Percentiles rank a stretch among this genome's conserved stretches.
Conservation (phyloP, 2,797 vertebrate species). For the Rhinatrema bivittatum region DNA sequence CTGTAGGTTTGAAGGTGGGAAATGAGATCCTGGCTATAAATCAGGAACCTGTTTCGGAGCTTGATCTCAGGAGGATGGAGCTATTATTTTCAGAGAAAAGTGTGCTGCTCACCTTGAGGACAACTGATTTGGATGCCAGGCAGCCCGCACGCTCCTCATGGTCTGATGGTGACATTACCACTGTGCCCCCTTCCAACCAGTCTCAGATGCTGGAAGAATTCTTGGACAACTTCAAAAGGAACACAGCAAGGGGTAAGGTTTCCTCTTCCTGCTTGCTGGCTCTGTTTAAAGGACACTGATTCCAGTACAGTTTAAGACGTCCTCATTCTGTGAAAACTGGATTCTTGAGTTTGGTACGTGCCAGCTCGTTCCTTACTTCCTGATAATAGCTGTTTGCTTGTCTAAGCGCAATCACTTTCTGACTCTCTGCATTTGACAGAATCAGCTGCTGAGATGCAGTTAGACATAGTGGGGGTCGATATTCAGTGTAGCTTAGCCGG, state of each 20-base stretch:
- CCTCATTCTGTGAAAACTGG: no score
- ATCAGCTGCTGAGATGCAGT: no score
- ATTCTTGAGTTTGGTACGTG: no score
- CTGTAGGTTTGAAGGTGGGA: constrained; percentile 71
- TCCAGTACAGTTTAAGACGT: no score
- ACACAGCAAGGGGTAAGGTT: constrained; percentile 70
- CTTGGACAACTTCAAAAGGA: constrained; percentile 69
- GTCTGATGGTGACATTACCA: constrained; percentile 57
- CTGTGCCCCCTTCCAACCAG: constrained; percentile 39
- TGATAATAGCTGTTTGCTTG: no score
- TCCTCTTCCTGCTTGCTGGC: neutral
- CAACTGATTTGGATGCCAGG: constrained; percentile 28
- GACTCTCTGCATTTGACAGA: no score
- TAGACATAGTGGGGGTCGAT: no score
- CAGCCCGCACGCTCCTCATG: constrained; percentile 30
- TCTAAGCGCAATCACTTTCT: no score
- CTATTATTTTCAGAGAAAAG: constrained; percentile 70
- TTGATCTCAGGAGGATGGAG: constrained; percentile 78
- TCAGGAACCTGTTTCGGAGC: constrained; percentile 61
- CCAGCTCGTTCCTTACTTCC: no score
- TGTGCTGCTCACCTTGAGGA: constrained; percentile 65
- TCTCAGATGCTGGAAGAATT: constrained; percentile 63
- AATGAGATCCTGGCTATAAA: constrained; percentile 83
- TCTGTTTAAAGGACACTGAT: no score
- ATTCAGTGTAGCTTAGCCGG: no score